phyloP scores from a whole-genome alignment of 2,888 invertebrate species.

The Epinotia nisella region DNA sequence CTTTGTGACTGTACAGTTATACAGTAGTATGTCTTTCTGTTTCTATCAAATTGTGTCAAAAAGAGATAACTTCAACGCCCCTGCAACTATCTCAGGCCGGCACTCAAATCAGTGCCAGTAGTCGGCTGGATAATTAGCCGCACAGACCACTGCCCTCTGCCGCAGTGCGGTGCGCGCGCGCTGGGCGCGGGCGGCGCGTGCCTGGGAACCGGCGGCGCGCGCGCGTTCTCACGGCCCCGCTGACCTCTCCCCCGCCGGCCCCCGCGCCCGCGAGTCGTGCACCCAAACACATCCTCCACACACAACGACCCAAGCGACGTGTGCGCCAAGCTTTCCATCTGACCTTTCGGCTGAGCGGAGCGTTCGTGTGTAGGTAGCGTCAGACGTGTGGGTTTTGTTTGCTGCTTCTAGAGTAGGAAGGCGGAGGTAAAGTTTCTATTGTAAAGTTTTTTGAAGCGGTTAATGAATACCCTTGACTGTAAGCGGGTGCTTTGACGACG shows the following conservation, averaged over 20 bases:
- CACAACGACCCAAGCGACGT: constrained; percentile 5
- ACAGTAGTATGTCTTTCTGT: too few species aligned
- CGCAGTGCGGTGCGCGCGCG: constrained; percentile 55
- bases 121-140: neutral
- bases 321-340: neutral
- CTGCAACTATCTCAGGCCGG: too few species aligned
- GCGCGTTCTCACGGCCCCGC: constrained; percentile 70
- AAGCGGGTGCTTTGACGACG: neutral
- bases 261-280: constrained; percentile 1
- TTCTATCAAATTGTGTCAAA: too few species aligned
- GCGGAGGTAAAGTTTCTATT: constrained; percentile 11
- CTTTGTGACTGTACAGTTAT: too few species aligned
- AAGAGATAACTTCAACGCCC: too few species aligned
- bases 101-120: too few species aligned
- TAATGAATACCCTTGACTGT: constrained; percentile 3
- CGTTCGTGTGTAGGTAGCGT: constrained; percentile 6
- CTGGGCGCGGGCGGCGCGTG: constrained; percentile 78
- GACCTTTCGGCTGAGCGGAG: neutral
- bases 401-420: constrained; percentile 23
- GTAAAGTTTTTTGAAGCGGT: constrained; percentile 10
- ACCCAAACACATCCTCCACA: neutral
- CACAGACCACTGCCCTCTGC: neutral
- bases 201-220: constrained; percentile 76
- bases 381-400: constrained; percentile 27
- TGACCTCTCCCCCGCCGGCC: constrained; percentile 65